Base-by-base conservation (phyloP, 2,113 vertebrate species). In the Sylvilagus bachmani region DNA sequence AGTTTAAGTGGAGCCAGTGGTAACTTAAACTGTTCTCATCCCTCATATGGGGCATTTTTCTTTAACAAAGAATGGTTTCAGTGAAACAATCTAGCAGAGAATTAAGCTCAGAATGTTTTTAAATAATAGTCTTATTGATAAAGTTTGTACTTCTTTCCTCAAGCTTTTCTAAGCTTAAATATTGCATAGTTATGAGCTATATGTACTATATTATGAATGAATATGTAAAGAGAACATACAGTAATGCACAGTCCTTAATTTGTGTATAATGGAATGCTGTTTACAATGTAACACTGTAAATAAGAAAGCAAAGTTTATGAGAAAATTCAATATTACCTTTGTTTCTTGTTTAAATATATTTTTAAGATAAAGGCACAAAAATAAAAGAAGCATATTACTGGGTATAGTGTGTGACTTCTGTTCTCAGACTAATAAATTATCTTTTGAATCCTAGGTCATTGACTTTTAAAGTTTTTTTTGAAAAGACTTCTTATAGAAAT, bases 341-440 rank as follows among this genome's bases (percentile, higher is more conserved):
- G 95, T 98, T 98, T 97, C 97, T 98, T 98, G 97, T 98, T 98
- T 98, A 98, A 98, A 98, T 98, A 98, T 99, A 99, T 99, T 99
- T 99, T 99, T 98, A 98, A 98, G 97, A 98, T 96, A 97, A 98
- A 98, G 97, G 93, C 98, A 98, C 97, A 98, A 98, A 98, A 98
- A 98, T 98, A 98, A 98, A 97, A 97, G 81, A 95, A 92, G 71
- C 97, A 79, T 98, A 98, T 98, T 98, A 97, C 97, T 98, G 98
- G 93, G 96, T 98, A 96, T 92, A 55, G 93, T 98, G 98, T 98
- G 97, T 97, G 98, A 97, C 95, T 95, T 33, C 62, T 95, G 73
- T 94, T 96, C 64, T 64, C 84, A 70, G 62, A 91, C 80, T 92
- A 94, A 93, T 96, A 91, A 96, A 94, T 94, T 96, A 91, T 86